Evolutionary conservation across 2,888 invertebrate genomes (phyloP).

Genomic region (Aphodius granarius): DNA sequence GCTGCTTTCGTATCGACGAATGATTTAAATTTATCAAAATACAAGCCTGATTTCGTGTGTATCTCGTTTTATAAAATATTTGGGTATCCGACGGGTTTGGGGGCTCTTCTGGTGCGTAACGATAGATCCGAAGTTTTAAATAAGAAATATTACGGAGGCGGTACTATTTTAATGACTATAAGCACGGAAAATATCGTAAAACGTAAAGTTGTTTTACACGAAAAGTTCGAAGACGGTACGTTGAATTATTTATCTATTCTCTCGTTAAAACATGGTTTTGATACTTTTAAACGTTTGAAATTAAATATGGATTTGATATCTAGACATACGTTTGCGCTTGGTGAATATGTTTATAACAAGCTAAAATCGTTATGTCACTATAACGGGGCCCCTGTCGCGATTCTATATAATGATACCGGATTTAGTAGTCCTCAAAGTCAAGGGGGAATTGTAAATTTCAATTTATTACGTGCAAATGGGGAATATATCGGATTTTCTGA

Average conservation of each 20-base stretch:
- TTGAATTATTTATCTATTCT: conserved; percentile 83
- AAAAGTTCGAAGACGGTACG: conserved; percentile 96
- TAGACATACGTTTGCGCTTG: conserved; percentile 73
- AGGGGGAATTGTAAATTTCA: conserved; percentile 89
- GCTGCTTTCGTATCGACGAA: conserved; percentile 81
- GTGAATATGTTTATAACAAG: conserved; percentile 69
- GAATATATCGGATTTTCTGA: conserved; percentile 86
- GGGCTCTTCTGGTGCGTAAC: conserved; percentile 81
- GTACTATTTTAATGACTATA: conserved; percentile 85
- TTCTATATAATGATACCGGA: conserved; percentile 73
- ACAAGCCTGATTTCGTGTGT: conserved; percentile 85
- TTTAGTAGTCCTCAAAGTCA: conserved; percentile 67
- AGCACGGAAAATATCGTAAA: conserved; percentile 72
- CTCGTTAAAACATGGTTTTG: conserved; percentile 81
- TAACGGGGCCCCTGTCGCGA: conserved; percentile 70
- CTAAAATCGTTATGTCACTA: conserved; percentile 67
- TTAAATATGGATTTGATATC: conserved; percentile 69
- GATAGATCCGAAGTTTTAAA: conserved; percentile 62
- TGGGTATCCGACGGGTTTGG: conserved; percentile 93
- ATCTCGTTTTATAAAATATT: conserved; percentile 98
- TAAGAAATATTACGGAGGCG: conserved; percentile 89
- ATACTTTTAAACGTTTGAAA: conserved; percentile 66
- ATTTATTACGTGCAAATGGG: conserved; percentile 76
- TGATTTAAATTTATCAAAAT: conserved; percentile 69
- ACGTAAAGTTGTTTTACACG: conserved; percentile 66